Evolutionary conservation across 2,113 vertebrate species (phyloP), one percentile per base, ranked within the genome.

Genomic region (Tyrannus savana): DNA sequence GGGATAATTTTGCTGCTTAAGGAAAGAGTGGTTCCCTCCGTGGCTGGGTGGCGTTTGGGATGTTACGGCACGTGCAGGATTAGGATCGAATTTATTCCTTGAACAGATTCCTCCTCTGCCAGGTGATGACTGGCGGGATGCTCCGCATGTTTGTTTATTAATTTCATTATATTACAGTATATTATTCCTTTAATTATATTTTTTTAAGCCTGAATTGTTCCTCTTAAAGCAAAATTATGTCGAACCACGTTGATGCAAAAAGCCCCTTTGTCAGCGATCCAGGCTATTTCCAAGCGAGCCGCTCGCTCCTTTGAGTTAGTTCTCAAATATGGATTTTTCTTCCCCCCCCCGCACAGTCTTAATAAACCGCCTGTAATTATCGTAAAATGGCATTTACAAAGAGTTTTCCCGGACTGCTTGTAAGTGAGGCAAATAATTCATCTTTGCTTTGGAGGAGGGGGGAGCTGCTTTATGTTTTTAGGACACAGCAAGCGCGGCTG

Each of bases 71-170:
- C 49, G 71, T 47, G 91, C 8, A 6, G 97, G 97, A 97, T 98
- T 97, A 96, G 88, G 94, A 92, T 93, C 55, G 86, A 96, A 93
- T 98, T 98, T 97, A 96, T 97, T 96, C 93, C 97, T 97, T 84
- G 93, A 71, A 93, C 93, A 96, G 90, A 95, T 97, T 97, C 96
- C 96, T 92, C 72, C 96, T 98, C 93, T 94, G 95, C 95, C 97
- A 97, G 97, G 97, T 97, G 96, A 96, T 96, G 94, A 79, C 94
- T 96, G 96, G 91, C 3, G 14, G 87, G 94, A 91, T 89, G 78
- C 93, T 96, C 89, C 6, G 14, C 86, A 10, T 30, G 5, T 62
- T 64, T 30, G 7, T 59, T 83, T 37, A 39, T 52, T 74, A 4
- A 53, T 83, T 49, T 35, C 59, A 50, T 75, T 56, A 2, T 7